Evolutionary conservation across 2,113 vertebrate species (phyloP), one percentile per base, ranked within the genome.

Genomic region (Australoheros scitulus): DNA sequence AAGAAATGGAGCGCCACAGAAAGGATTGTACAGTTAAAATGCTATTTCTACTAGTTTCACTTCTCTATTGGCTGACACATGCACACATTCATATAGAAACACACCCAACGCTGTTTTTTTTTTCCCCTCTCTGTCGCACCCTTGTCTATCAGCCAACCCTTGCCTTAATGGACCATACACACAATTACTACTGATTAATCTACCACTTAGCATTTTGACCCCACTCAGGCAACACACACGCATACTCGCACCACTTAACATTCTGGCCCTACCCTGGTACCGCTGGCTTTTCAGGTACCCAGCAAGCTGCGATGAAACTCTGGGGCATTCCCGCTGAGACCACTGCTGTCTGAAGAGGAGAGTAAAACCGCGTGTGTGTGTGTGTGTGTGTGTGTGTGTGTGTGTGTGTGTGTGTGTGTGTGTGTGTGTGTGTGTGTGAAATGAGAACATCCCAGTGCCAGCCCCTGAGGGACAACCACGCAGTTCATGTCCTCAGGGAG

Each of bases 131-230:
- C 26, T 79, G 13, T 80, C 79, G 59, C 76, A 82, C 76, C 77
- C 84, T 79, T 82, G 81, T 86, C 87, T 84, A 81, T 87, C 86
- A 89, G 83, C 83, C 91, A 92, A 78, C 87, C 70, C 70, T 88
- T 77, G 75, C 52, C 87, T 89, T 93, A 92, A 93, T 92, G 90
- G 91, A 92, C 89, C 90, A 90, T 87, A 90, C 89, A 90, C 88
- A 92, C 91, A 93, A 94, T 94, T 93, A 94, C 87, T 85, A 84
- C 91, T 92, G 88, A 94, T 94, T 93, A 93, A 94, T 94, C 91
- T 77, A 81, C 84, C 91, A 93, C 93, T 94, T 93, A 92, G 88
- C 90, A 92, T 82, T 74, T 64, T 85, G 89, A 93, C 92, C 92
- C 89, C 85, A 80, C 88, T 92, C 87, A 89, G 60, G 84, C 81